Conservation (phyloP, 2,797 vertebrate genomes). For the Sciurus vulgaris region DNA sequence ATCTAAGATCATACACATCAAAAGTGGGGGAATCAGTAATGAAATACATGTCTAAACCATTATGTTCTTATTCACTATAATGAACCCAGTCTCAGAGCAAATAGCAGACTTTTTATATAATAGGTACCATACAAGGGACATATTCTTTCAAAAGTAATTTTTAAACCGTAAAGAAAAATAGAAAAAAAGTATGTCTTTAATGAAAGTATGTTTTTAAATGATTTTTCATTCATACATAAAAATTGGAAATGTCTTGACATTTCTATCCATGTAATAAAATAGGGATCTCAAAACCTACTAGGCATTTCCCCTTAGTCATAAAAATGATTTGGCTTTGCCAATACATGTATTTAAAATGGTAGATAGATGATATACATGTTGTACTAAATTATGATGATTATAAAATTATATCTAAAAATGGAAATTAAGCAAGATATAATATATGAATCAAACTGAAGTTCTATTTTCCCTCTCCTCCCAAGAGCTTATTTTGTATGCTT, state of each 20-base stretch:
- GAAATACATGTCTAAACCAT: neutral
- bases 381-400: neutral
- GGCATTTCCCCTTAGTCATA: neutral
- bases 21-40: neutral
- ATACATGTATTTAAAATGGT: neutral
- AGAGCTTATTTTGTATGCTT: neutral
- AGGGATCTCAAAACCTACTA: neutral
- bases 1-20: neutral
- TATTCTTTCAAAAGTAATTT: neutral
- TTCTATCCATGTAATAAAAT: neutral
- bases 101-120: neutral
- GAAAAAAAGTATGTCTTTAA: neutral
- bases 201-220: neutral
- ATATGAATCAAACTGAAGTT: neutral
- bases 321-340: neutral
- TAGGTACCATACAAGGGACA: neutral
- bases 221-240: conserved; percentile 1
- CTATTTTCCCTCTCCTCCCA: neutral
- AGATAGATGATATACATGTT: neutral
- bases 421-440: neutral
- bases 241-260: neutral
- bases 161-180: neutral
- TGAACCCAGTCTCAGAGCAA: neutral
- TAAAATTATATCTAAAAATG: neutral
- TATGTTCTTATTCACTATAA: neutral